phyloP scores from a whole-genome alignment of 2,888 invertebrate genomes.

The Pyrocoelia pectoralis region DNA sequence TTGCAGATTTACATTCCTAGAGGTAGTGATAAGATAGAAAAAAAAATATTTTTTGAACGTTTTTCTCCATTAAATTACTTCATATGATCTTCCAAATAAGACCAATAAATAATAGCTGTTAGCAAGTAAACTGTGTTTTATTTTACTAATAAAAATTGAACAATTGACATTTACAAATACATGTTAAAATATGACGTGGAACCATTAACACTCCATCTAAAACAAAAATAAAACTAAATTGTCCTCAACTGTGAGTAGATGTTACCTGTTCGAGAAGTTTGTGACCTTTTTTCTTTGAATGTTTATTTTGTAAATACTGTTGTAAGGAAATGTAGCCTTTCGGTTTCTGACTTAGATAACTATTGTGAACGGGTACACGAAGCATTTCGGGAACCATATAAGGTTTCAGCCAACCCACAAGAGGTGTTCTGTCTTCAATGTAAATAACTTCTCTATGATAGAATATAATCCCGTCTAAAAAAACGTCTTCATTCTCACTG shows the following conservation, averaged over 20 bases:
- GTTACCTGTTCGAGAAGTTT: background rate
- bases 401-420: constrained; percentile 92
- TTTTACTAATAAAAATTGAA: background rate
- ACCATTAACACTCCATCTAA: constrained; percentile 1
- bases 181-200: background rate
- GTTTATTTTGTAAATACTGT: constrained; percentile 59
- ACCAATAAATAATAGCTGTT: constrained; percentile 7
- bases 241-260: background rate
- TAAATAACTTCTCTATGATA: constrained; percentile 88
- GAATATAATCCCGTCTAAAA: constrained; percentile 88
- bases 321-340: constrained; percentile 62
- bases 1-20: constrained; percentile 23
- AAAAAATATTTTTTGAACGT: constrained; percentile 21
- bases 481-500: constrained; percentile 57
- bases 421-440: constrained; percentile 75
- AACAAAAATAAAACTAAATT: background rate
- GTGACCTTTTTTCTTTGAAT: background rate
- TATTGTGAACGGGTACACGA: constrained; percentile 59
- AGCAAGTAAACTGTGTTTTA: background rate
- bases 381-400: constrained; percentile 87
- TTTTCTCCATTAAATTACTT: background rate
- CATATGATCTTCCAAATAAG: constrained; percentile 8
- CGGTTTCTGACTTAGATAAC: constrained; percentile 61
- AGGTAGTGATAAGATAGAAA: constrained; percentile 15
- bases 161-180: background rate